phyloP scores from a whole-genome alignment of 1,140 invertebrate species.

The Steinernema khuongi region DNA sequence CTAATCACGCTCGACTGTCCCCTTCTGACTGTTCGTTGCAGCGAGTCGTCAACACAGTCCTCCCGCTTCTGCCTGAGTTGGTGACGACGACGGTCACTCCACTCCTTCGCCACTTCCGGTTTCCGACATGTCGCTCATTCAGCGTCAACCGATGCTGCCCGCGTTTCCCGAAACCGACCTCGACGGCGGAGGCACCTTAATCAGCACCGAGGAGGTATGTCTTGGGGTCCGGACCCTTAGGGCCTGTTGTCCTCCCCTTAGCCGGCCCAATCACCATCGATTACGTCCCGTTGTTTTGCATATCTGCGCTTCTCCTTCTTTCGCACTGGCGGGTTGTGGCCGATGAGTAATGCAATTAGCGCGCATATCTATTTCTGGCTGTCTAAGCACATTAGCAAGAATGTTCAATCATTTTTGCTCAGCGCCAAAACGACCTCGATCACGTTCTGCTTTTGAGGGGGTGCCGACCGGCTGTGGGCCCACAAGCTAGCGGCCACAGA shows the following conservation, averaged over 20 bases:
- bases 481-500: too few species aligned
- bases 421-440: too few species aligned
- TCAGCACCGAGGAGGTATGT: conserved; percentile 2
- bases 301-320: not conserved
- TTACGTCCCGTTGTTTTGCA: not conserved
- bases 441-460: too few species aligned
- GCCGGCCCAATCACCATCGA: not conserved
- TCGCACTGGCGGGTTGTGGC: not conserved
- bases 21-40: not conserved
- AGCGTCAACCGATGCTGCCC: conserved; percentile 5
- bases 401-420: not conserved
- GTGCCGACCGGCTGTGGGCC: too few species aligned
- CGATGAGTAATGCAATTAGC: conserved; percentile 12
- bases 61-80: not conserved
- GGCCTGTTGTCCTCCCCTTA: not conserved
- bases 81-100: too few species aligned
- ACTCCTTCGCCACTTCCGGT: not conserved
- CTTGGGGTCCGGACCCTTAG: not conserved
- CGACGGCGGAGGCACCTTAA: not conserved
- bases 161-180: conserved; percentile 5
- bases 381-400: conserved; percentile 1
- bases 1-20: not conserved
- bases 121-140: conserved; percentile 13
- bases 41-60: not conserved
- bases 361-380: conserved; percentile 10